These are phyloP conservation scores for Aquatica leii DNA, from an alignment of 2,888 invertebrate genomes.

Conservation along the genomic window DNA sequence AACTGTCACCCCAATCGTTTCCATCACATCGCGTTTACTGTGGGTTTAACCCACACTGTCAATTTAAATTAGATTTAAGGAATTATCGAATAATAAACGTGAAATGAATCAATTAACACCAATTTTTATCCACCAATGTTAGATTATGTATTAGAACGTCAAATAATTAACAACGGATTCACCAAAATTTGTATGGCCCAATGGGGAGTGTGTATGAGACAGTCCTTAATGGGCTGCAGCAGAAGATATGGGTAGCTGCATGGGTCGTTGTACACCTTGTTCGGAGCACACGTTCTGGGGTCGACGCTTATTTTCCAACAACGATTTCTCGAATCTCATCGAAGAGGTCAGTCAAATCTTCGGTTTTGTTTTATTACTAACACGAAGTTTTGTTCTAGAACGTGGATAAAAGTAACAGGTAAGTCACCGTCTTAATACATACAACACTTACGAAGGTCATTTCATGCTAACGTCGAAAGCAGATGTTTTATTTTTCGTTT, in stretches of 20 bases:
- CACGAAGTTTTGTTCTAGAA: slow-evolving; percentile 24
- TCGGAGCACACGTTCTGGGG: slow-evolving; percentile 38
- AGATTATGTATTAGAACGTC: too few relatives aligned
- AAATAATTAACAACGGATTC: slow-evolving; percentile 43
- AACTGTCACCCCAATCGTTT: too few relatives aligned
- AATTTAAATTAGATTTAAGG: background rate
- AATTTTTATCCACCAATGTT: too few relatives aligned
- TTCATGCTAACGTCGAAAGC: slow-evolving; percentile 48
- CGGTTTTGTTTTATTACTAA: background rate
- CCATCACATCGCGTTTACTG: background rate
- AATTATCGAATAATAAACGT: background rate
- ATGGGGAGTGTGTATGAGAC: slow-evolving; percentile 55
- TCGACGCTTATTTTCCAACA: slow-evolving; percentile 35
- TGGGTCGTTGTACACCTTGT: slow-evolving; percentile 61
- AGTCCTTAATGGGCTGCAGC: slow-evolving; percentile 56
- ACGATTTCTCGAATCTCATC: slow-evolving; percentile 45
- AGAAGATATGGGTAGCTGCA: slow-evolving; percentile 62
- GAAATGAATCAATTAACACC: background rate
- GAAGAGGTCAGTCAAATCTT: slow-evolving; percentile 26
- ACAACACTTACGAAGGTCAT: slow-evolving; percentile 25
- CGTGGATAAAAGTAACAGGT: slow-evolving; percentile 32
- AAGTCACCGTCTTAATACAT: slow-evolving; percentile 15
- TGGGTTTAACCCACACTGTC: slow-evolving; percentile 1
- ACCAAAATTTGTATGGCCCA: slow-evolving; percentile 45
- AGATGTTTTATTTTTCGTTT: slow-evolving; percentile 55